Base-by-base conservation (phyloP, 2,797 vertebrate genomes). In the Iguana delicatissima region DNA sequence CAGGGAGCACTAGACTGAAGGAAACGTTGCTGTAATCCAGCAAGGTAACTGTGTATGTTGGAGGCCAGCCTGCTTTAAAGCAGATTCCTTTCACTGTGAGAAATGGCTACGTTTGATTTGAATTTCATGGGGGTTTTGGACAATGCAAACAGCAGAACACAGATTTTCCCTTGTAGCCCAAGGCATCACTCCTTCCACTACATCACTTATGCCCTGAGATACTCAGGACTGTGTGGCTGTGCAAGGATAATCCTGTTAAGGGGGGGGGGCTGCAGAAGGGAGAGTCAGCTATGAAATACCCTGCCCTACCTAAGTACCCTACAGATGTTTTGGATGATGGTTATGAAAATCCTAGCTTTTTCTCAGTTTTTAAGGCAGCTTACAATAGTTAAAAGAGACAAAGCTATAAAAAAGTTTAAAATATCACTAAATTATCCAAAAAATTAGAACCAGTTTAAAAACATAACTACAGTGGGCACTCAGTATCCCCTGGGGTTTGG, bases 11-110 rank as follows among this genome's bases (percentile, higher is more conserved):
- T 72, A 46, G 84, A 90, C 89, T 86, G 76, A 29, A 79, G 79
- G 35, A 72, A 76, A 84, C 6, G 5, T 83, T 22, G 81, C 38
- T 76, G 59, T 89, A 57, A 90, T 90, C 89, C 76, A 80, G 50
- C 50, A 80, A 86, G 52, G 76, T n/a, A 80, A 73, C 85, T 85
- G 72, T 90, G 73, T 90, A 90, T 38, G 4, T 86, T 90, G 89
- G 84, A 90, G 55, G 64, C 26, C 64, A 90, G 89, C 89, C 84
- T 72, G 76, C 24, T 80, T 89, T 72, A 38, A 85, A 85, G 50
- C 50, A 73, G 29, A 72, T 80, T 38, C 84, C 55, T 77, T 84
- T 80, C 20, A 69, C 74, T 24, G 42, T 46, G 67, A 57, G 67
- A 80, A 85, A 59, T 38, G 46, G 64, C 62, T 79, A 52, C 46